A percentile compares a stretch with the other conserved stretches of the same genome.
Evolutionary conservation across 2,113 vertebrate genomes (phyloP).

Genomic region (Protobothrops flavoviridis): DNA sequence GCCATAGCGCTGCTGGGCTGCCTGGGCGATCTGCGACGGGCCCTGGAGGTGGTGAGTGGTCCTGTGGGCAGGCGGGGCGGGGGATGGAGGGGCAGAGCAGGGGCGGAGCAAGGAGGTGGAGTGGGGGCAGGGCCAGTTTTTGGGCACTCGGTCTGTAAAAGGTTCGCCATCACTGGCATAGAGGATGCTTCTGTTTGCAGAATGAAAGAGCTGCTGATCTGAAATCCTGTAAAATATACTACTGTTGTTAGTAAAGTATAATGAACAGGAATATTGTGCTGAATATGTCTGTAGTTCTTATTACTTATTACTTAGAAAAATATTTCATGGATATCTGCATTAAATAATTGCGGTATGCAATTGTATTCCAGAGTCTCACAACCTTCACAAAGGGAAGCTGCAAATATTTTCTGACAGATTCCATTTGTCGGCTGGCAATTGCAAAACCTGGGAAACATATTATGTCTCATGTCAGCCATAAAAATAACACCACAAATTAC

Average conservation of each 20-base stretch:
- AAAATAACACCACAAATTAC: conserved; percentile 63
- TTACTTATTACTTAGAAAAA: neutral
- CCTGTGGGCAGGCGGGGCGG: too few relatives aligned
- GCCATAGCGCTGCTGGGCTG: too few relatives aligned
- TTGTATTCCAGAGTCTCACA: conserved; percentile 12
- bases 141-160: too few relatives aligned
- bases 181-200: neutral
- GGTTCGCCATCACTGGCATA: neutral
- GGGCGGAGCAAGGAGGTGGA: too few relatives aligned
- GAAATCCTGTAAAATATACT: neutral
- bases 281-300: neutral
- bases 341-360: neutral
- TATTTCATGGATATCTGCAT: neutral
- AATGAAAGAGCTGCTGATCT: neutral
- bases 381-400: conserved; percentile 39
- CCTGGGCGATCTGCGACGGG: too few relatives aligned
- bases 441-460: conserved; percentile 57
- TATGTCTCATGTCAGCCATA: conserved; percentile 65
- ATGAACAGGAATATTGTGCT: neutral
- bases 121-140: too few relatives aligned
- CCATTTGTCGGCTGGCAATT: conserved; percentile 47
- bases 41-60: too few relatives aligned
- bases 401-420: conserved; percentile 61
- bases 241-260: neutral
- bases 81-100: too few relatives aligned